Conservation (phyloP, 2,797 vertebrate species). For the Poecilia wingei region DNA sequence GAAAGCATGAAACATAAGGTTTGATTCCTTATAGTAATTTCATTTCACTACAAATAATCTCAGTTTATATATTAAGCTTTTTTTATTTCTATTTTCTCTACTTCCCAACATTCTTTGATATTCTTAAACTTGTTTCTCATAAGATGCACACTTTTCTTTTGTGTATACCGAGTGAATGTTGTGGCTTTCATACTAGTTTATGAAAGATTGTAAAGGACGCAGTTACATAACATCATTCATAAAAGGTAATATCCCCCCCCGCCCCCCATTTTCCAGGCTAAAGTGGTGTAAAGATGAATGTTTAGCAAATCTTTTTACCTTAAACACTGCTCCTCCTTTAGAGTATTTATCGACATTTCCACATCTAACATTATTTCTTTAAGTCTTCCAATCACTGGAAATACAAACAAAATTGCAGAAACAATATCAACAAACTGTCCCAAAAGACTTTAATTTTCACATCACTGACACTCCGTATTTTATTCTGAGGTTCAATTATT, state of each 20-base stretch:
- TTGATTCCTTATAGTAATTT: background rate
- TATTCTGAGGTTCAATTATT: background rate
- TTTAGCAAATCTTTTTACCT: constrained; percentile 73
- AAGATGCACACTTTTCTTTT: background rate
- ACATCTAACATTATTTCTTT: constrained; percentile 90
- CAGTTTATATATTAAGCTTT: background rate
- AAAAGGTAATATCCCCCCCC: background rate
- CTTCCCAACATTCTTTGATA: background rate
- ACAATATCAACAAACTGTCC: background rate
- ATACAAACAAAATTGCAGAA: constrained; percentile 26
- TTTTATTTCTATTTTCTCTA: background rate
- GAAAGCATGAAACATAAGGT: constrained; percentile 27
- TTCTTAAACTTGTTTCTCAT: background rate
- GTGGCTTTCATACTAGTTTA: background rate
- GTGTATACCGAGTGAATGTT: background rate
- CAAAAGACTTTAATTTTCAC: background rate
- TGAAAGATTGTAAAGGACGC: background rate
- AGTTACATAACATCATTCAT: background rate
- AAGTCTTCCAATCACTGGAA: constrained; percentile 88
- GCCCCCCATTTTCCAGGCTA: background rate
- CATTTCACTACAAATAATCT: background rate
- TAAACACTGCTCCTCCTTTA: constrained; percentile 88
- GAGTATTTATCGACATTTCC: constrained; percentile 85
- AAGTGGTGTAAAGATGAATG: background rate
- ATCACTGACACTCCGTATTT: background rate